Percentiles rank a stretch among this genome's conserved stretches.
These are phyloP conservation scores for Clavelina lepadiformis DNA, from an alignment of 23 tunicate species.

Conservation along the genomic window DNA sequence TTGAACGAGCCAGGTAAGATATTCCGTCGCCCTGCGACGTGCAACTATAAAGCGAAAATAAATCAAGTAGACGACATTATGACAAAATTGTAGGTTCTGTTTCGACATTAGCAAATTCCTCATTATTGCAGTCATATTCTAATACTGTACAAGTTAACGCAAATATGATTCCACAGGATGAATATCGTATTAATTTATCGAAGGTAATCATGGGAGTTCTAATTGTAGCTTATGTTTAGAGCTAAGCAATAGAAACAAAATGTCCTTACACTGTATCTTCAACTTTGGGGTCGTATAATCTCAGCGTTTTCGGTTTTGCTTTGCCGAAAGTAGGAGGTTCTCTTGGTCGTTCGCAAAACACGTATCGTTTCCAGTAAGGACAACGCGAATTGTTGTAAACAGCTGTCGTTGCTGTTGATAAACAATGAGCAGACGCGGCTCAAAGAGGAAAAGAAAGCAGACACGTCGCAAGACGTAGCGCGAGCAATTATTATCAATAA, in stretches of 20 bases:
- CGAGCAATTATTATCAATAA: too few relatives aligned
- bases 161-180: too few relatives aligned
- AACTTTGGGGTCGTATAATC: slow-evolving; percentile 61
- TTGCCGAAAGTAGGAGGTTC: slow-evolving; percentile 28
- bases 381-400: neutral
- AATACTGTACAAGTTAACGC: too few relatives aligned
- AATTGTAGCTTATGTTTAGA: too few relatives aligned
- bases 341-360: slow-evolving; percentile 25
- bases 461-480: slow-evolving; percentile 21
- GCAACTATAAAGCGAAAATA: slow-evolving; percentile 26
- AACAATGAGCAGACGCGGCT: neutral
- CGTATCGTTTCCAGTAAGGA: slow-evolving; percentile 11
- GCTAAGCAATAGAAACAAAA: too few relatives aligned
- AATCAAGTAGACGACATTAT: too few relatives aligned
- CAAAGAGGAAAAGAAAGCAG: slow-evolving; percentile 16
- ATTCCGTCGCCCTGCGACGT: slow-evolving; percentile 29
- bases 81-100: too few relatives aligned
- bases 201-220: too few relatives aligned
- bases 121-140: too few relatives aligned
- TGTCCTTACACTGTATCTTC: too few relatives aligned
- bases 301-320: slow-evolving; percentile 46
- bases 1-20: slow-evolving; percentile 42
- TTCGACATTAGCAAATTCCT: too few relatives aligned
- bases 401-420: neutral
- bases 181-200: too few relatives aligned